phyloP scores from a whole-genome alignment of 2,888 invertebrate species.

The Orchesellides sinensis region DNA sequence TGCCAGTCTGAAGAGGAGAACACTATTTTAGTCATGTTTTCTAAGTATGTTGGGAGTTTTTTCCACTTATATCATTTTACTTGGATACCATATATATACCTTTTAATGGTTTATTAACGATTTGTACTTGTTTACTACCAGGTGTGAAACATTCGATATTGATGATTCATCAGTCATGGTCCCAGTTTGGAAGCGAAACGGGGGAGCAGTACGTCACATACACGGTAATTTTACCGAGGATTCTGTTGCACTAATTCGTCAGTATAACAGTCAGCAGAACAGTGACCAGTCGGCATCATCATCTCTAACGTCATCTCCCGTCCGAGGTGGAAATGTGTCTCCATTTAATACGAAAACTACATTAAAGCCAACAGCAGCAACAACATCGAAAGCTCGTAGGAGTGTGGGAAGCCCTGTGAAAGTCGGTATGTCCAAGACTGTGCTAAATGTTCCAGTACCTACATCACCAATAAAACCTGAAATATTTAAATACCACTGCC shows the following conservation, averaged over 20 bases:
- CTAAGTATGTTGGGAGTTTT: slow-evolving; percentile 77
- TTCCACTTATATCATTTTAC: not conserved
- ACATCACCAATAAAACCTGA: slow-evolving; percentile 11
- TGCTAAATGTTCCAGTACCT: not conserved
- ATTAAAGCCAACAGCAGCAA: not conserved
- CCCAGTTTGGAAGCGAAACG: slow-evolving; percentile 43
- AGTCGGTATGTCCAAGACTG: not conserved
- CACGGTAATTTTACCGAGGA: slow-evolving; percentile 57
- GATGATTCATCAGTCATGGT: slow-evolving; percentile 23
- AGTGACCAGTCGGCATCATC: not conserved
- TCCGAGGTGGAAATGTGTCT: not conserved
- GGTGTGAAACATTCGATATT: slow-evolving; percentile 39
- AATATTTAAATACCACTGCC: slow-evolving; percentile 77
- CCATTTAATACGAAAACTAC: not conserved
- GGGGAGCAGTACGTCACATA: slow-evolving; percentile 45
- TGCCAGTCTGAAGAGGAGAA: slow-evolving; percentile 75
- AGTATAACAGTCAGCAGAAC: slow-evolving; percentile 25
- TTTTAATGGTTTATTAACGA: not conserved
- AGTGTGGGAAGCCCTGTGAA: slow-evolving; percentile 21
- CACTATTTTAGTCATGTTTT: slow-evolving; percentile 77
- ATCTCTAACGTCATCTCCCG: slow-evolving; percentile 14
- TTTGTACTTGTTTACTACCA: not conserved
- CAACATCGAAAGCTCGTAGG: slow-evolving; percentile 29
- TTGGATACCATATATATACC: not conserved
- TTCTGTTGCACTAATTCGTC: slow-evolving; percentile 24